Conservation (phyloP, 1,140 invertebrate species). For the Drosophila prosaltans region DNA sequence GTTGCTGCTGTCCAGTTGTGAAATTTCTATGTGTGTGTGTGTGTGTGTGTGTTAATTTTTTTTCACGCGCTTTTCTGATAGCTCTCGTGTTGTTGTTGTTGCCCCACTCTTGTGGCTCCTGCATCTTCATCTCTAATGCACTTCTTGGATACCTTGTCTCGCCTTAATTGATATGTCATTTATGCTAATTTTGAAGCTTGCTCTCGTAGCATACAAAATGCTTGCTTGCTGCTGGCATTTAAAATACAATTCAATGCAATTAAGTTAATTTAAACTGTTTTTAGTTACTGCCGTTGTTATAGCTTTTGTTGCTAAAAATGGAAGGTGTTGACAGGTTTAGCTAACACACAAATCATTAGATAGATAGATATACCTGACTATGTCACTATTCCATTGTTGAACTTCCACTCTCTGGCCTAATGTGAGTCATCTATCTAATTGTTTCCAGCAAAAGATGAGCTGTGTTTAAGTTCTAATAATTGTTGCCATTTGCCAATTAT, state of each 20-base stretch:
- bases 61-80: conserved; percentile 32
- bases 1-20: conserved; percentile 63
- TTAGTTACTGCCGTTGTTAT: not conserved
- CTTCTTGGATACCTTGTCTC: conserved; percentile 74
- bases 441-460: conserved; percentile 45
- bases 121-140: conserved; percentile 59
- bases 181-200: conserved; percentile 63
- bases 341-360: conserved; percentile 53
- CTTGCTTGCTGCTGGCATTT: conserved; percentile 47
- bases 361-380: conserved; percentile 14
- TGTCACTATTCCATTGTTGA: conserved; percentile 35
- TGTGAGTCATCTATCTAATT: conserved; percentile 24
- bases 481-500: conserved; percentile 10
- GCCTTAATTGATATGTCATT: conserved; percentile 78
- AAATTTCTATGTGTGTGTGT: conserved; percentile 45
- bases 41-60: conserved; percentile 22
- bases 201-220: conserved; percentile 31
- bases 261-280: conserved; percentile 75
- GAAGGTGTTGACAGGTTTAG: conserved; percentile 57
- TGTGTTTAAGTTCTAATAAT: conserved; percentile 25
- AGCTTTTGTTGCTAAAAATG: conserved; percentile 6
- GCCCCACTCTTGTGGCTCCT: conserved; percentile 15
- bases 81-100: not conserved
- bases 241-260: conserved; percentile 61
- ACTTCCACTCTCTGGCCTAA: conserved; percentile 11